A percentile compares a stretch with the other conserved stretches of the same genome.
phyloP scores from a whole-genome alignment of 2,888 invertebrate species.

The Apoderus coryli region DNA sequence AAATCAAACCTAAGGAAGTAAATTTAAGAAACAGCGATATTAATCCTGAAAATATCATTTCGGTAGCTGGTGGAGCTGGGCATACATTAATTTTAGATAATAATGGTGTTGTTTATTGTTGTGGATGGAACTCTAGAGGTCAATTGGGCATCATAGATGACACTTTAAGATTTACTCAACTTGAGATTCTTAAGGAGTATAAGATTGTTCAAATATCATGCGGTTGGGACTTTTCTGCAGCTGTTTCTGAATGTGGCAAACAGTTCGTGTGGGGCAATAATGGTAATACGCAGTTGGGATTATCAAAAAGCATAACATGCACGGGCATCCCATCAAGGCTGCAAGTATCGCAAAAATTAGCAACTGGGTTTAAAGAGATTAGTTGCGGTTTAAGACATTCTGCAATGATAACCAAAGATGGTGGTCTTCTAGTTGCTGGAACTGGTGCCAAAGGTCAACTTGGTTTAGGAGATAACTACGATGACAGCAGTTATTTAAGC shows the following conservation, averaged over 20 bases:
- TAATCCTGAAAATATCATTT: constrained; percentile 37
- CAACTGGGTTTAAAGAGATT: constrained; percentile 39
- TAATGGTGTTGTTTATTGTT: constrained; percentile 54
- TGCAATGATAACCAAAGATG: constrained; percentile 46
- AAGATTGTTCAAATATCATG: constrained; percentile 48
- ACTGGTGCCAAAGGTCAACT: constrained; percentile 54
- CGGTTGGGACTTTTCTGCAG: constrained; percentile 75
- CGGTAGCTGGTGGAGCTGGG: constrained; percentile 63
- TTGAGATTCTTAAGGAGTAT: constrained; percentile 40
- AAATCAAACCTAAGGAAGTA: constrained; percentile 38
- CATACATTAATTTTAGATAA: constrained; percentile 56
- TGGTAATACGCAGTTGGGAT: constrained; percentile 59
- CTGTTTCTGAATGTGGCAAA: constrained; percentile 49
- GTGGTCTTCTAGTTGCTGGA: constrained; percentile 48
- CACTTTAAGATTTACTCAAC: constrained; percentile 41
- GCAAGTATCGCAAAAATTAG: constrained; percentile 31
- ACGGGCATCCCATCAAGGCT: constrained; percentile 31
- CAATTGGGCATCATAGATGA: constrained; percentile 49
- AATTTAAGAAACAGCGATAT: constrained; percentile 26
- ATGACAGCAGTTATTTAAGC: constrained; percentile 32
- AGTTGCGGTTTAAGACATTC: constrained; percentile 58
- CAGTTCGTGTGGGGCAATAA: constrained; percentile 78
- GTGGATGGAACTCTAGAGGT: constrained; percentile 65
- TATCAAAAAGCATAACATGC: constrained; percentile 33
- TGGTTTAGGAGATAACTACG: constrained; percentile 38